These are phyloP conservation scores for Sciaenops ocellatus DNA, from an alignment of 2,797 vertebrate species.

Conservation along the genomic window DNA sequence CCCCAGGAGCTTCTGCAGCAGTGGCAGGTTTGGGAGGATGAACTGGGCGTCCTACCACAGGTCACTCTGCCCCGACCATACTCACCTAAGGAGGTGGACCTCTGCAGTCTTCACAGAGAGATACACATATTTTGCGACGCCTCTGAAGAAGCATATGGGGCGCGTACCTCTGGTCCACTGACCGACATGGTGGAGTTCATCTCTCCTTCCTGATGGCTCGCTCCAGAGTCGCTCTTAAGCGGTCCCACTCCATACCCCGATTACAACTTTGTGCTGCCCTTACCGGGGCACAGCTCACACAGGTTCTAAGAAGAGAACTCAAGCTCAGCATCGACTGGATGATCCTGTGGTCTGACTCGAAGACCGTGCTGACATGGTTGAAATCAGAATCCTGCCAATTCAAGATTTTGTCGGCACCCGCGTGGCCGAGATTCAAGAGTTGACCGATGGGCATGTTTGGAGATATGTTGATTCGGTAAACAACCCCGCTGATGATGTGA, in stretches of 20 bases:
- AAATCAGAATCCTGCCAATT: conserved; percentile 5
- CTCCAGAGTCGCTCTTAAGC: conserved; percentile 11
- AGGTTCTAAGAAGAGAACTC: background rate
- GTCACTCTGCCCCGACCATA: background rate
- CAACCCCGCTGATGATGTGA: background rate
- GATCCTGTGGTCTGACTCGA: conserved; percentile 18
- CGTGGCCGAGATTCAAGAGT: conserved; percentile 11
- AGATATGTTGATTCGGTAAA: background rate
- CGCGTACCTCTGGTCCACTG: background rate
- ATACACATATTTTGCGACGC: background rate
- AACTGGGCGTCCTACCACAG: background rate
- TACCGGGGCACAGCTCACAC: background rate
- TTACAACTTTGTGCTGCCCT: conserved; percentile 8
- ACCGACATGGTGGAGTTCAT: background rate
- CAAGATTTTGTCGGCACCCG: conserved; percentile 8
- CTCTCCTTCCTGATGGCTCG: background rate
- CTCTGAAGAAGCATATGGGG: background rate
- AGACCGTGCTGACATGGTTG: background rate
- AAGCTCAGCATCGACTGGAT: background rate
- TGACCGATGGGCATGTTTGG: background rate
- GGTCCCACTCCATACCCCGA: background rate
- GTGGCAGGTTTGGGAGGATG: background rate
- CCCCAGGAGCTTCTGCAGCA: background rate
- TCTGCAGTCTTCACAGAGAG: background rate
- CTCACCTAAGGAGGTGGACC: background rate